phyloP scores from a whole-genome alignment of 2,888 invertebrate species.

The Apoderus coryli region DNA sequence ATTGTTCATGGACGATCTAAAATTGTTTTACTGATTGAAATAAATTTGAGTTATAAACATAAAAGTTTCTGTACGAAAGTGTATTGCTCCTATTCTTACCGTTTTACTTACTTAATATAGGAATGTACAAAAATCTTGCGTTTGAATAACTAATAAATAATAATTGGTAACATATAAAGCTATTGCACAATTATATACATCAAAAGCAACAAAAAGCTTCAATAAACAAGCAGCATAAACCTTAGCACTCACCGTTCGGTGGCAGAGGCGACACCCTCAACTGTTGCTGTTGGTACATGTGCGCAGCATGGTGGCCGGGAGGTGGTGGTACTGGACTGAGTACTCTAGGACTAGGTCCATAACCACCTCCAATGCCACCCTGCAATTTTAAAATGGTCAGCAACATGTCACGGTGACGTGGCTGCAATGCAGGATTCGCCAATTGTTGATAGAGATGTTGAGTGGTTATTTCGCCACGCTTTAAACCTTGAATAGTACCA shows the following conservation, averaged over 20 bases:
- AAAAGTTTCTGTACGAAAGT: too few relatives aligned
- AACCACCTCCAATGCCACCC: constrained; percentile 12
- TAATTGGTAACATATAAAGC: not conserved
- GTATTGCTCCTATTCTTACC: too few relatives aligned
- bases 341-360: constrained; percentile 27
- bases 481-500: too few relatives aligned
- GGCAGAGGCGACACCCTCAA: constrained; percentile 48
- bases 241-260: constrained; percentile 37
- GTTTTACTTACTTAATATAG: too few relatives aligned
- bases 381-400: constrained; percentile 48
- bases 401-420: constrained; percentile 57
- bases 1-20: too few relatives aligned
- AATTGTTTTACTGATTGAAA: too few relatives aligned
- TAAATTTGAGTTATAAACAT: too few relatives aligned
- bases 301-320: constrained; percentile 30
- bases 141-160: too few relatives aligned
- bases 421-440: constrained; percentile 56
- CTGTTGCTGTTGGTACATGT: constrained; percentile 35
- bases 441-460: constrained; percentile 65
- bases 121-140: too few relatives aligned
- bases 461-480: constrained; percentile 61
- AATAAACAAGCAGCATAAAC: constrained; percentile 5
- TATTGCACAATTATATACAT: not conserved
- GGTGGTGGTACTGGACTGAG: constrained; percentile 31
- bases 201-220: constrained; percentile 5